Conservation (phyloP, 2,113 vertebrate genomes). For the Phocoena phocoena region DNA sequence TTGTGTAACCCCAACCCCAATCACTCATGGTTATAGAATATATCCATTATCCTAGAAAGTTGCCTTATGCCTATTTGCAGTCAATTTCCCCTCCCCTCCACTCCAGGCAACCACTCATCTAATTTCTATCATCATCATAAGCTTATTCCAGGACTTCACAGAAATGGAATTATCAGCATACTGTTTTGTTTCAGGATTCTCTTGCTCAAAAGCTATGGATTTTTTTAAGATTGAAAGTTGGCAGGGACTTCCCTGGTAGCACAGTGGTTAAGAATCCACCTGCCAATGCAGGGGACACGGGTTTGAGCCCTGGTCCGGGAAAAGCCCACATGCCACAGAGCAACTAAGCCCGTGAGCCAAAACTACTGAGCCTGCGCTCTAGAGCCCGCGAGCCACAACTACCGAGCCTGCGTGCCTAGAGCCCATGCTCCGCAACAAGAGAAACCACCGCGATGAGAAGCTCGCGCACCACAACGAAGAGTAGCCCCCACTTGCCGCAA, state of each 20-base stretch:
- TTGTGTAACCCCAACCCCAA: background rate
- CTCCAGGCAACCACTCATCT: background rate
- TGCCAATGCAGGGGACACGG: no score
- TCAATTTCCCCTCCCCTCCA: background rate
- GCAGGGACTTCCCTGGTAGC: background rate
- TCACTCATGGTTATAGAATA: background rate
- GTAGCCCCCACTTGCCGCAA: no score
- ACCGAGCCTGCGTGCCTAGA: rapidly evolving
- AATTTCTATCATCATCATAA: background rate
- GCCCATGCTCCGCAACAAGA: no score
- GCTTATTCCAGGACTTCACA: background rate
- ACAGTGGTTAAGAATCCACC: no score
- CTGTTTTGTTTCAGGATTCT: background rate
- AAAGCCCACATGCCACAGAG: no score
- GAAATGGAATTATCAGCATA: background rate
- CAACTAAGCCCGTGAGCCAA: no score
- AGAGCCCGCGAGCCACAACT: no score
- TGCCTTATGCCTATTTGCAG: background rate
- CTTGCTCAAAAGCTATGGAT: background rate
- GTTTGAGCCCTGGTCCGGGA: no score
- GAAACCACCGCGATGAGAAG: no score
- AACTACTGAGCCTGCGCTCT: no score
- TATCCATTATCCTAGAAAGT: background rate
- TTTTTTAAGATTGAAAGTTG: background rate
- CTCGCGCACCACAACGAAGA: no score